phyloP scores from a whole-genome alignment of 2,113 vertebrate species.

The Spheniscus mendiculus region DNA sequence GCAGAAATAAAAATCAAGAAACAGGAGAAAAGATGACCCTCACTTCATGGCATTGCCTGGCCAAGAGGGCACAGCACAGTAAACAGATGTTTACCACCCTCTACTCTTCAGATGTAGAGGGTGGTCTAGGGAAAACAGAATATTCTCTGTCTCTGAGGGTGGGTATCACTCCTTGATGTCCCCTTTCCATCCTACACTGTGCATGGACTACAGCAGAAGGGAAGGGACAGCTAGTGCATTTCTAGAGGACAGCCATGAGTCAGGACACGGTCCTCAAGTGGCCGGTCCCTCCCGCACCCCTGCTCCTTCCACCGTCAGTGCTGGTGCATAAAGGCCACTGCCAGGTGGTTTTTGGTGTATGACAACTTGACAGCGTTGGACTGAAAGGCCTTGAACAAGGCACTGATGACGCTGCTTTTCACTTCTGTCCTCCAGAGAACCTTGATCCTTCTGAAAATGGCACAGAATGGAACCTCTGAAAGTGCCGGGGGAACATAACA shows the following conservation, averaged over 20 bases:
- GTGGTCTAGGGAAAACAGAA: neutral
- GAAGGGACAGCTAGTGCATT: neutral
- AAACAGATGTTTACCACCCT: no score
- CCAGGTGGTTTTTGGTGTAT: neutral
- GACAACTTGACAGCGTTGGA: neutral
- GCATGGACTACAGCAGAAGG: neutral
- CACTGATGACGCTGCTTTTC: neutral
- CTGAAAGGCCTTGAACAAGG: neutral
- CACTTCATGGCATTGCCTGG: neutral
- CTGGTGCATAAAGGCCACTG: neutral
- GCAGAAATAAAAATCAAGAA: neutral
- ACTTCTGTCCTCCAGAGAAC: neutral
- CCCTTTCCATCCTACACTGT: neutral
- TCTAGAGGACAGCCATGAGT: neutral
- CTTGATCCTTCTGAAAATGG: neutral
- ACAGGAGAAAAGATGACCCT: neutral
- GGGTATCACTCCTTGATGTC: neutral
- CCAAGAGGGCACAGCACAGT: neutral
- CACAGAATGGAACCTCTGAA: neutral
- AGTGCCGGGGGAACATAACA: neutral
- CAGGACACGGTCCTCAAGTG: neutral
- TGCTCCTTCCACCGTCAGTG: neutral
- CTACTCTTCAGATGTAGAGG: no score
- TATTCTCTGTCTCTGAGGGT: neutral
- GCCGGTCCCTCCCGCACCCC: fast-evolving